Percentiles rank a stretch among this genome's conserved stretches.
phyloP scores from a whole-genome alignment of 2,113 vertebrate genomes.

The Mixornis gularis region DNA sequence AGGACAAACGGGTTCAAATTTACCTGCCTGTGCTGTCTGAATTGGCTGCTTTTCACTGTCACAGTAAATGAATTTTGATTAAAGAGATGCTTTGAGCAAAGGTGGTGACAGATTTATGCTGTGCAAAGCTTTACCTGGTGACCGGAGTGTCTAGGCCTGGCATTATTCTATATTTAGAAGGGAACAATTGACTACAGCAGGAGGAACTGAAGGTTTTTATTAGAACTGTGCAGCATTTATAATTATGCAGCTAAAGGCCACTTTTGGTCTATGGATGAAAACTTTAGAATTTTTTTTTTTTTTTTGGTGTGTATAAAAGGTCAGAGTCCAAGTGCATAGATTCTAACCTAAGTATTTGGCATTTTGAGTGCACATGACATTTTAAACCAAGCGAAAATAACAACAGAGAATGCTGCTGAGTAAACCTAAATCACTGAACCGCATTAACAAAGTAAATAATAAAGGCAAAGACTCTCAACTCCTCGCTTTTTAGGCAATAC shows the following conservation, averaged over 20 bases:
- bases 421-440: neutral
- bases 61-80: slow-evolving; percentile 42
- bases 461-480: neutral
- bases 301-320: neutral
- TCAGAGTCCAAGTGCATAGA: neutral
- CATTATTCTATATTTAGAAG: slow-evolving; percentile 36
- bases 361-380: neutral
- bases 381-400: neutral
- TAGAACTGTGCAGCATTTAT: neutral
- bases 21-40: slow-evolving; percentile 11
- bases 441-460: neutral
- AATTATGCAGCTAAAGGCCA: neutral
- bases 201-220: neutral
- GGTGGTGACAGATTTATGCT: slow-evolving; percentile 23
- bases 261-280: neutral
- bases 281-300: neutral
- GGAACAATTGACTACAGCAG: neutral
- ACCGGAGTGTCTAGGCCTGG: neutral
- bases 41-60: neutral
- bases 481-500: neutral
- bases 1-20: slow-evolving; percentile 12
- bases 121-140: slow-evolving; percentile 42
- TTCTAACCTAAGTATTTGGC: neutral
- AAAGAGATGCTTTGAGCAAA: slow-evolving; percentile 35
- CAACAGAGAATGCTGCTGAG: neutral